A percentile compares a stretch with the other conserved stretches of the same genome.
phyloP scores from a whole-genome alignment of 2,113 vertebrate species.

The Tapirus terrestris region DNA sequence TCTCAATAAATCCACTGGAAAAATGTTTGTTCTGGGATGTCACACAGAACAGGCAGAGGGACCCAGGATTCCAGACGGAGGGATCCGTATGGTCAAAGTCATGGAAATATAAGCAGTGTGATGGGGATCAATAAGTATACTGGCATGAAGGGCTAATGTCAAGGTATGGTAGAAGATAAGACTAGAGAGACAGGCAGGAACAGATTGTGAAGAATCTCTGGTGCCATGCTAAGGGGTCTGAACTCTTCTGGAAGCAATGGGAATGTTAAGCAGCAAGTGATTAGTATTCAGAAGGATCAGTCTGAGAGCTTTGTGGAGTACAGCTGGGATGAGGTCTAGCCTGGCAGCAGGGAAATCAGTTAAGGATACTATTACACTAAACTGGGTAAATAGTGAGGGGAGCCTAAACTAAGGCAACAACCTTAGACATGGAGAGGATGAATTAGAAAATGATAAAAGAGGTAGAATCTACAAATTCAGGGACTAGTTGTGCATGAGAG shows the following conservation, averaged over 20 bases:
- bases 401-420: neutral
- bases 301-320: neutral
- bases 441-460: conserved; percentile 15
- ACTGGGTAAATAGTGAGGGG: neutral
- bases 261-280: neutral
- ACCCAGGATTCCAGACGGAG: neutral
- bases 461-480: neutral
- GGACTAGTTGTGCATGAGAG: neutral
- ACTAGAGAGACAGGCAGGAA: neutral
- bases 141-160: neutral
- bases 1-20: neutral
- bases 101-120: neutral
- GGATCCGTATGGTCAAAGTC: neutral
- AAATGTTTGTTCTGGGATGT: neutral
- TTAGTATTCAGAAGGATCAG: neutral
- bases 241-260: neutral
- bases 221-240: neutral
- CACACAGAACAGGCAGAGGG: neutral
- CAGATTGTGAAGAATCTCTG: neutral
- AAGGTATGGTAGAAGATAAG: neutral
- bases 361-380: neutral
- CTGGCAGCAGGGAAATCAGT: neutral
- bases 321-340: neutral
- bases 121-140: neutral
- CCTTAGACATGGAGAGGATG: neutral